phyloP scores from a whole-genome alignment of 2,113 vertebrate genomes.

The Corythaixoides concolor region DNA sequence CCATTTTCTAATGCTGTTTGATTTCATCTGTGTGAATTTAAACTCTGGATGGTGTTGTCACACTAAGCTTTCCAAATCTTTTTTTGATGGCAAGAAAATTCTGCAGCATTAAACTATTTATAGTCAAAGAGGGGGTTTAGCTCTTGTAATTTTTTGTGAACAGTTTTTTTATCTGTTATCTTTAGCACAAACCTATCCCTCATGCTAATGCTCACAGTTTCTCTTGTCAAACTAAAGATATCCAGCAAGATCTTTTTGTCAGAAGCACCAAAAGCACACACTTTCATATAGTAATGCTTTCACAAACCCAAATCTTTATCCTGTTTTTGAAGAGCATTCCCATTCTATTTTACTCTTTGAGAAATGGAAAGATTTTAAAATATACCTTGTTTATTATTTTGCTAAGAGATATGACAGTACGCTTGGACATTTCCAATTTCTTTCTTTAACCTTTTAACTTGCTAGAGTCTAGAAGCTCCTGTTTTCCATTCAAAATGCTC shows the following conservation, averaged over 20 bases:
- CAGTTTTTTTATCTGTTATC: not conserved
- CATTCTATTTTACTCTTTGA: not conserved
- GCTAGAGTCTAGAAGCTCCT: not conserved
- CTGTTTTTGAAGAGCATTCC: not conserved
- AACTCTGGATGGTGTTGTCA: constrained; percentile 1
- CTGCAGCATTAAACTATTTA: not conserved
- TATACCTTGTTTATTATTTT: not conserved
- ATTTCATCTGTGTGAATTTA: constrained; percentile 25
- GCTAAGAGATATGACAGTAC: not conserved
- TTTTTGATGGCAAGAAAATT: constrained; percentile 2
- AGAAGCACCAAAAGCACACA: not conserved
- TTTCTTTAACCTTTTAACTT: not conserved
- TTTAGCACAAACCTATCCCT: not conserved
- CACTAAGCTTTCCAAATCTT: not conserved
- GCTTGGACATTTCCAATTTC: not conserved
- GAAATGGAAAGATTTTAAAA: not conserved
- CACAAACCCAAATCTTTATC: not conserved
- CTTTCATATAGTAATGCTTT: not conserved
- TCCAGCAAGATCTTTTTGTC: not conserved
- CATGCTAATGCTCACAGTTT: not conserved
- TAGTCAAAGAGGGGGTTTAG: not conserved
- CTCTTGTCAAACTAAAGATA: constrained; percentile 13
- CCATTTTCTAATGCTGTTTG: not conserved
- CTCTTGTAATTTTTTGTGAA: constrained; percentile 2
- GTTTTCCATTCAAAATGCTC: not conserved